Evolutionary conservation across 2,888 invertebrate species (phyloP), one percentile per base, ranked within the genome.

Genomic region (Eupithecia centaureata): DNA sequence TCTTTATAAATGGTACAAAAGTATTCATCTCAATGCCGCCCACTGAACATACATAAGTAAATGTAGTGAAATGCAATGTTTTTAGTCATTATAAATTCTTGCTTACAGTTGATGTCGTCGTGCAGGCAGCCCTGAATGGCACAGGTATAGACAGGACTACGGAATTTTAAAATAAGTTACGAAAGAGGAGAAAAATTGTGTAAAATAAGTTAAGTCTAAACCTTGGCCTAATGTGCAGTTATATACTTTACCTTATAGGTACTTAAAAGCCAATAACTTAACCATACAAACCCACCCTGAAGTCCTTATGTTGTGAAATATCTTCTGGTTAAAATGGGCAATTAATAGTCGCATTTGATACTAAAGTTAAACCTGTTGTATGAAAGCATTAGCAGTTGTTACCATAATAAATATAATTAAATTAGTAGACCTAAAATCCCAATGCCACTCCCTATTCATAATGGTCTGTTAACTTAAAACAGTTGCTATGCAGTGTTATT

Each of bases 81-180:
- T n/a, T 59, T 52, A 47, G 28, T 47, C 28, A 42, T 61, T 13
- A 42, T 33, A 57, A 54, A 47, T 56, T 35, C 22, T 65, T 63
- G 60, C n/a, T 68, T 68, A n/a, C 68, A 65, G 68, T 61, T 58
- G 58, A 61, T 58, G 38, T 42, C 58, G 35, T 65, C 61, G 68
- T 68, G 61, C 61, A 64, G 64, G 68, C 64, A 15, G 64, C 61
- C 27, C 61, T 64, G 61, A 65, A 68, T 65, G 68, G 65, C 30
- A 68, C 68, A 65, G 58, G 62, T 42, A 68, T 68, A 68, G 59
- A 62, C 68, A 65, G 65, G 59, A 62, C 61, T 52, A 52, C 61
- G 3, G 61, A 61, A 65, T 62, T 58, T 15, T 68, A 58, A 65
- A 68, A 32, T 68, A 59, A 65, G 18, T n/a, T 52, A 52, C 12